Percentiles rank a stretch among this genome's conserved stretches.
phyloP scores from a whole-genome alignment of 2,113 vertebrate genomes.

The Tringa solitaria region DNA sequence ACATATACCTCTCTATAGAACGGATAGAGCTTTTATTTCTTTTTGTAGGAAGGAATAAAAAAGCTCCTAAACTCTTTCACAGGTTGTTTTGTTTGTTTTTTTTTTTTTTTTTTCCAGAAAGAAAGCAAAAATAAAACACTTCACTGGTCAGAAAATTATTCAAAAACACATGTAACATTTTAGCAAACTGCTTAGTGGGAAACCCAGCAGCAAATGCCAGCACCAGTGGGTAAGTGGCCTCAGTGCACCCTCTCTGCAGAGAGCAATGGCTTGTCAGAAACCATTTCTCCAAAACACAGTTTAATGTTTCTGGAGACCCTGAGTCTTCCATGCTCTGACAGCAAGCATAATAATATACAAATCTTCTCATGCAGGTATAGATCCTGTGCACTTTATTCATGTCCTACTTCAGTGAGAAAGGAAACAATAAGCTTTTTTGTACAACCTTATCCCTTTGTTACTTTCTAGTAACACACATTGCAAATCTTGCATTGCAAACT shows the following conservation, averaged over 20 bases:
- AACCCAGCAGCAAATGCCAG: not conserved
- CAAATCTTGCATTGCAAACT: not conserved
- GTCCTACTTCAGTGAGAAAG: not conserved
- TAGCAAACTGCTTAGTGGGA: not conserved
- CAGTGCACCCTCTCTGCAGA: not conserved
- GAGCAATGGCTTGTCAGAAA: not conserved
- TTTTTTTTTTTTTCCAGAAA: not conserved
- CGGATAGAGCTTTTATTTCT: not conserved
- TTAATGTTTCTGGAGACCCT: not conserved
- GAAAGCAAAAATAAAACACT: not conserved
- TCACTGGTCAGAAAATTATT: not conserved
- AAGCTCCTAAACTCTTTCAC: not conserved
- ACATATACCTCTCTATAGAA: not conserved
- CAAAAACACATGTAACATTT: not conserved
- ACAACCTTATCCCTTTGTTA: not conserved
- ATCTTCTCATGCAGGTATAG: not conserved
- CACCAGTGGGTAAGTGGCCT: not conserved
- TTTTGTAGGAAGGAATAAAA: not conserved
- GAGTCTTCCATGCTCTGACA: not conserved
- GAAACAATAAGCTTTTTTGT: not conserved
- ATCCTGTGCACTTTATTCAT: not conserved
- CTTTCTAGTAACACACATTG: not conserved
- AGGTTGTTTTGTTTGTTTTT: not conserved
- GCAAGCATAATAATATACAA: not conserved
- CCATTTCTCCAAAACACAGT: not conserved